Evolutionary conservation across 1,140 invertebrate species (phyloP).

Genomic region (Drosophila busckii): DNA sequence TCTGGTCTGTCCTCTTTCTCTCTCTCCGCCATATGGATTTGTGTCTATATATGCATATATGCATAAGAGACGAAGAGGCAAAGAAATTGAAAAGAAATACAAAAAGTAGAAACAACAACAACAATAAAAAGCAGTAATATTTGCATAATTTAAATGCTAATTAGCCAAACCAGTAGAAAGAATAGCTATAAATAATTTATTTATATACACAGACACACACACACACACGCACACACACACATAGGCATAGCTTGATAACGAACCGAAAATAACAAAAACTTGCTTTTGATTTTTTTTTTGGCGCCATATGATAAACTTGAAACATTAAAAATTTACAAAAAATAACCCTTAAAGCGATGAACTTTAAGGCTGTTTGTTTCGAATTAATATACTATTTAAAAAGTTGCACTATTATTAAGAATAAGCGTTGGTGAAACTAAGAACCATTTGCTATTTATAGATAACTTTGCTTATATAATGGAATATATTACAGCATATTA

Average conservation of each 20-base stretch:
- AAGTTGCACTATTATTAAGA: too few species aligned
- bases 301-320: too few species aligned
- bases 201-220: constrained; percentile 14
- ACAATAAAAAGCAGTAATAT: constrained; percentile 37
- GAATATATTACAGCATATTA: too few species aligned
- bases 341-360: too few species aligned
- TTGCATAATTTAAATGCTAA: constrained; percentile 72
- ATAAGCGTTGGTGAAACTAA: too few species aligned
- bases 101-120: constrained; percentile 3
- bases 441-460: too few species aligned
- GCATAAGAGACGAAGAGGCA: constrained; percentile 21
- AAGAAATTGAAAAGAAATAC: constrained; percentile 35
- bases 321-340: too few species aligned
- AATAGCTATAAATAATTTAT: constrained; percentile 56
- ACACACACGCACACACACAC: background rate
- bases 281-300: too few species aligned
- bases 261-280: background rate
- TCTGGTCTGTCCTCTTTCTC: too few species aligned
- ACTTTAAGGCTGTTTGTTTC: too few species aligned
- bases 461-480: too few species aligned
- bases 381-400: too few species aligned
- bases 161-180: constrained; percentile 33
- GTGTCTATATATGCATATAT: background rate
- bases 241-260: background rate
- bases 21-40: background rate